Conservation (phyloP, 1,140 invertebrate genomes). For the Drosophila suzukii region DNA sequence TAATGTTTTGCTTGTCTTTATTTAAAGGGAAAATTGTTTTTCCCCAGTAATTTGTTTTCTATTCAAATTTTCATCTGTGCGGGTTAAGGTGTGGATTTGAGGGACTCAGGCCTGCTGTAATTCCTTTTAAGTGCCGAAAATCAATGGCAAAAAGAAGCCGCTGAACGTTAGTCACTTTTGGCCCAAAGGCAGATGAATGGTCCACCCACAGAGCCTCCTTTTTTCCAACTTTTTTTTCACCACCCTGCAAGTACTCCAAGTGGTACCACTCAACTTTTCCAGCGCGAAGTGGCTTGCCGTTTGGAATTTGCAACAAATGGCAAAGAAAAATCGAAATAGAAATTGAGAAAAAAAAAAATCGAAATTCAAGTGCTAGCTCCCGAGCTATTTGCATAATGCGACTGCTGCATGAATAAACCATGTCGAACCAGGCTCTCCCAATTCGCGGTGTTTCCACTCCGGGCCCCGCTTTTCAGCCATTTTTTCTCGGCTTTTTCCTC, state of each 20-base stretch:
- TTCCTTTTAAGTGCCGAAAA: constrained; percentile 44
- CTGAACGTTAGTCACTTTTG: constrained; percentile 53
- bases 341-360: constrained; percentile 52
- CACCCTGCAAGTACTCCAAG: constrained; percentile 26
- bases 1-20: constrained; percentile 50
- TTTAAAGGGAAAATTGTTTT: constrained; percentile 76
- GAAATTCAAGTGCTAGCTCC: constrained; percentile 70
- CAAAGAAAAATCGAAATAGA: constrained; percentile 68
- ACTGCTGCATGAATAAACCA: constrained; percentile 81
- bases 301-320: constrained; percentile 66
- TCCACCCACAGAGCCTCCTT: not conserved
- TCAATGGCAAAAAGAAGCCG: constrained; percentile 40
- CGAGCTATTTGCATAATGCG: constrained; percentile 78
- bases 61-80: constrained; percentile 60
- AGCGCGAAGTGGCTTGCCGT: constrained; percentile 41
- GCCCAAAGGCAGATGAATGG: constrained; percentile 38
- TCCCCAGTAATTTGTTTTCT: constrained; percentile 71
- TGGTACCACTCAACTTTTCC: constrained; percentile 50
- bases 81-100: constrained; percentile 19
- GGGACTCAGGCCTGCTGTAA: constrained; percentile 27
- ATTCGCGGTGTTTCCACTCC: constrained; percentile 14
- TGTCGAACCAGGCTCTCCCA: constrained; percentile 52
- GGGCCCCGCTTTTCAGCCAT: not conserved
- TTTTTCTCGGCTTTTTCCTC: constrained; percentile 1
- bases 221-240: not conserved